Evolutionary conservation across 2,797 vertebrate species (phyloP).

Genomic region (Lutjanus argentimaculatus): DNA sequence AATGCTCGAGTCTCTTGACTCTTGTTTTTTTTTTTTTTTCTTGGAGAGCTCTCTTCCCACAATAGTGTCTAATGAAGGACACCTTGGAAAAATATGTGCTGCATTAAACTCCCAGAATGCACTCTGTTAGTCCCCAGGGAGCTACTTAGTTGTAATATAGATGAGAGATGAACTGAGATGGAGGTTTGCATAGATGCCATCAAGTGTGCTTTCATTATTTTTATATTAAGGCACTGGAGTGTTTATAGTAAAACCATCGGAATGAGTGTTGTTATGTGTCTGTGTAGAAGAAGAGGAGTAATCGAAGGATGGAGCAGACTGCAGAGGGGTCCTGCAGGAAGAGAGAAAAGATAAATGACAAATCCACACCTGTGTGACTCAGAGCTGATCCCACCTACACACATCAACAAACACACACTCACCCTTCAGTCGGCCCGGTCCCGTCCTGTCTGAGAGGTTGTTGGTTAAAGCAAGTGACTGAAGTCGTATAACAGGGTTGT

Average conservation of each 20-base stretch:
- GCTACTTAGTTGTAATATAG: slow-evolving; percentile 33
- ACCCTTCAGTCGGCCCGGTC: slow-evolving; percentile 23
- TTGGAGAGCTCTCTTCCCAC: slow-evolving; percentile 28
- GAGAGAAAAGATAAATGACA: slow-evolving; percentile 52
- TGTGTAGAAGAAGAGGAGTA: not conserved
- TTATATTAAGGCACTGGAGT: not conserved
- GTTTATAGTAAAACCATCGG: not conserved
- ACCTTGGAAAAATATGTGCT: slow-evolving; percentile 46
- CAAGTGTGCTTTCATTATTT: slow-evolving; percentile 11
- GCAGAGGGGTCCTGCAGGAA: slow-evolving; percentile 30
- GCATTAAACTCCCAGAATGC: slow-evolving; percentile 56
- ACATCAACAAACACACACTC: slow-evolving; percentile 45
- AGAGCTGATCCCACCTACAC: slow-evolving; percentile 45
- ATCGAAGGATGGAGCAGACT: slow-evolving; percentile 11
- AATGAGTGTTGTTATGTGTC: not conserved
- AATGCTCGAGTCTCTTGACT: slow-evolving; percentile 36
- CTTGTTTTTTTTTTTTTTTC: slow-evolving; percentile 4
- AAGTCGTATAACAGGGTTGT: slow-evolving; percentile 21
- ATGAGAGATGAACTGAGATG: slow-evolving; percentile 36
- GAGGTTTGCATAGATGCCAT: slow-evolving; percentile 9
- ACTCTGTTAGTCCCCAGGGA: slow-evolving; percentile 31
- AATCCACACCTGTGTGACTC: slow-evolving; percentile 52
- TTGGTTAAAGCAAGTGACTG: slow-evolving; percentile 29
- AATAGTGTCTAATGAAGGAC: slow-evolving; percentile 53
- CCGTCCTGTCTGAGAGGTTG: slow-evolving; percentile 16